phyloP scores from a whole-genome alignment of 1,140 invertebrate genomes.

The Trichonephila inaurata region DNA sequence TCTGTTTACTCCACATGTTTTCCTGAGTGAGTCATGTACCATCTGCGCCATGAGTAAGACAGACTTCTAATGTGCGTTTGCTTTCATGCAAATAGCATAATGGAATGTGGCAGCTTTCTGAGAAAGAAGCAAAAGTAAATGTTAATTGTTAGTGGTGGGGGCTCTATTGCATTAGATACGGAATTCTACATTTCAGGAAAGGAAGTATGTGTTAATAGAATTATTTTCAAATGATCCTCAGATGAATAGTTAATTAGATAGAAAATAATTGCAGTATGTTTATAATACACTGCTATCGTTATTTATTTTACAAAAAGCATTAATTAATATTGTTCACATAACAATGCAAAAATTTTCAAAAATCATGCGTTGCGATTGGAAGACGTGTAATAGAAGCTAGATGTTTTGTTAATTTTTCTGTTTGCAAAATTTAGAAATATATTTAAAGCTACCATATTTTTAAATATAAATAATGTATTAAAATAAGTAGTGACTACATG shows the following conservation, averaged over 20 bases:
- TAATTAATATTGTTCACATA: too few species aligned
- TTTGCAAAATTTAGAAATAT: too few species aligned
- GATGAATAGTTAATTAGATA: neutral
- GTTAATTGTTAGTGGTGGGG: neutral
- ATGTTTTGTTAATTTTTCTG: too few species aligned
- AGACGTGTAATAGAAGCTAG: too few species aligned
- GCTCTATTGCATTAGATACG: neutral
- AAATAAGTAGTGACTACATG: too few species aligned
- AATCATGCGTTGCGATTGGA: too few species aligned
- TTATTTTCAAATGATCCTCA: neutral
- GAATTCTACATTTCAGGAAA: neutral
- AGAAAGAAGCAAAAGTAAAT: neutral
- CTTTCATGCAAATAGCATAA: neutral
- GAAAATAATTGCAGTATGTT: too few species aligned
- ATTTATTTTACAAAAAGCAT: too few species aligned
- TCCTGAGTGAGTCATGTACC: neutral
- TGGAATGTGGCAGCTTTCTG: neutral
- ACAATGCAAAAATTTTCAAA: too few species aligned
- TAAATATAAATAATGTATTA: too few species aligned
- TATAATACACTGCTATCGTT: too few species aligned
- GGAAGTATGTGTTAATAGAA: neutral
- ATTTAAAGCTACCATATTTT: too few species aligned
- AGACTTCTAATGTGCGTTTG: neutral
- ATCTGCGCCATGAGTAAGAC: neutral
- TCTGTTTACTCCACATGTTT: slow-evolving; percentile 3